Base-by-base conservation (phyloP, 53 echinoderm and acorn worm species). In the Echinometra lucunter region DNA sequence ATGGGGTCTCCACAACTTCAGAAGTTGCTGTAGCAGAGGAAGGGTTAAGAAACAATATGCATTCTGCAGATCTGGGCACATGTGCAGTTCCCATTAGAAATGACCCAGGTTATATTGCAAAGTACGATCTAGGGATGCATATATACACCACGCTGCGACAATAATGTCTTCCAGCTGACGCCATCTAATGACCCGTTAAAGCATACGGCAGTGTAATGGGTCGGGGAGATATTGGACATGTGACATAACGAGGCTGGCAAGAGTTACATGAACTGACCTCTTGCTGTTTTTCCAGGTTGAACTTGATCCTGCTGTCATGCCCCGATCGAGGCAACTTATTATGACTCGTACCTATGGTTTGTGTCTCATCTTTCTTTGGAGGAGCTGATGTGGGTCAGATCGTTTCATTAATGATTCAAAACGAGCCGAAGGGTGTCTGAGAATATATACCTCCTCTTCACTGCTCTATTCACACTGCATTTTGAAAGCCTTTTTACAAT, bases 231-330 rank as follows among this genome's bases (percentile, higher is more conserved):
- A 63, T 63, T 63, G 69, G 81, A 81, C 38, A 42, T 0, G 25
- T 81, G 38, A 81, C 81, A 85, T 85, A 47, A 47, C 3, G 15
- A 13, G 85, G 30, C 25, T 18, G 49, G 28, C 28, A 44, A 19
- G 3, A 27, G 19, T 85, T n/a, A 47, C n/a, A 49, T n/a, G 85
- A 19, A 15, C 85, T 85, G 85, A 85, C 85, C 85, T 16, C 85
- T 49, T 28, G 47, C 4, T 12, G 85, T 28, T 82, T 63, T 85
- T 49, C 85, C 47, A 49, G 85, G 45, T 85, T 47, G 49, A 47
- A 85, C 49, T 47, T 2, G 53, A 85, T 45, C 23, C 53, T n/a
- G 1, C 85, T 85, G 40, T 49, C 49, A n/a, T 49, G 45, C 83
- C 45, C 9, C 37, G 10, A 17, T 12, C 34, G 49, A 85, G 85